Base-by-base conservation (phyloP, 92 coral and sea anemone species). In the Zoanthus sociatus region DNA sequence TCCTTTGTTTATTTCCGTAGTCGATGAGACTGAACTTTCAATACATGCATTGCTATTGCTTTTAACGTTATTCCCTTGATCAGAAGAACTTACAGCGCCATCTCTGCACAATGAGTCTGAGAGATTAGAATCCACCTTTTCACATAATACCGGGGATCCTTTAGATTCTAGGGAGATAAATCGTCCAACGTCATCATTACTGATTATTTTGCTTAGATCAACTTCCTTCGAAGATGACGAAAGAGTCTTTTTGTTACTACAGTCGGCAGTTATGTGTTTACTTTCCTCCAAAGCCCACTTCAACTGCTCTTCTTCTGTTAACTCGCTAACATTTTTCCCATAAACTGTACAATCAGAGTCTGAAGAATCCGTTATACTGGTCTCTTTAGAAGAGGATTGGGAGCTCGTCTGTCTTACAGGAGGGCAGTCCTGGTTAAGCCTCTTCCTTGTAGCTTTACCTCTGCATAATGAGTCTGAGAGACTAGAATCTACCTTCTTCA, bases 221-320 rank as follows among this genome's bases (percentile, higher is more conserved):
- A 77, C 17, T 15, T 77, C 82, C 53, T 17, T 14, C 9, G 67
- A 56, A 12, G 60, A 20, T 54, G 67, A 77, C 5, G 16, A 26
- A 55, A 6, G 67, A 54, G 21, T 10, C n/a, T 53, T 54, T 13
- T 48, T 20, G 13, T 75, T 75, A 11, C 20, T 48, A 3, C 17
- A 4, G 14, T 44, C 61, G 3, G 78, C 8, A 3, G 37, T 47
- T 3, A 46, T 53, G 2, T 53, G 78, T 54, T 75, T 75, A 60
- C 78, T 75, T 30, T 75, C 78, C 6, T 20, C 20, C 54, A 75
- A 2, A 46, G 78, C 78, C 78, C 78, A 75, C n/a, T 46, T 46
- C 0, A 77, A 6, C 82, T 20, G 37, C 6, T 77, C 82, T 31
- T 77, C 78, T 47, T 75, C 78, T 33, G 78, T 46, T 2, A 75